phyloP scores from a whole-genome alignment of 2,888 invertebrate species.

The Malacosoma neustria region DNA sequence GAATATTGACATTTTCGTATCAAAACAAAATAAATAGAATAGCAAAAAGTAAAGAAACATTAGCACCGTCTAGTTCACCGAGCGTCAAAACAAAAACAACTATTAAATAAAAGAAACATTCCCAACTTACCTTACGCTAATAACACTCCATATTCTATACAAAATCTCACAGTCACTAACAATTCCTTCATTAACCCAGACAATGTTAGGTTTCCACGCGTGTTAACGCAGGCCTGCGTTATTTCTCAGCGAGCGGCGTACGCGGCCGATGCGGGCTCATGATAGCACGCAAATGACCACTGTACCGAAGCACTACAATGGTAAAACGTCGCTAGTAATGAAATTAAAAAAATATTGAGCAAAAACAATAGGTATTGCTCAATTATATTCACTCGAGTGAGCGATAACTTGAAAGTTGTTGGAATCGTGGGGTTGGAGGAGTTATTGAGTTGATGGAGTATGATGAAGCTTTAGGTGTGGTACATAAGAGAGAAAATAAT shows the following conservation, averaged over 20 bases:
- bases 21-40: too few species aligned
- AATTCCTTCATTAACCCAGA: constrained; percentile 24
- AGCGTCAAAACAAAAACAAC: constrained; percentile 29
- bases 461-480: too few species aligned
- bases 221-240: constrained; percentile 27
- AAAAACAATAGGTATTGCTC: constrained; percentile 2
- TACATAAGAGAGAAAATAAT: too few species aligned
- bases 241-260: constrained; percentile 20
- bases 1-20: too few species aligned
- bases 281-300: constrained; percentile 54
- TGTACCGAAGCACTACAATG: constrained; percentile 44
- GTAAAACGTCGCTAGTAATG: constrained; percentile 46
- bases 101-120: constrained; percentile 27
- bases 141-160: constrained; percentile 53
- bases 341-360: constrained; percentile 43
- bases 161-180: constrained; percentile 28
- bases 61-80: neutral
- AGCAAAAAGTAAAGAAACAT: neutral
- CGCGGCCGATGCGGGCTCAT: constrained; percentile 46
- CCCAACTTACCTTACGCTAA: constrained; percentile 51
- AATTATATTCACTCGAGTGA: too few species aligned
- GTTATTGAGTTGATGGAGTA: too few species aligned
- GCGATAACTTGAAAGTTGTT: too few species aligned
- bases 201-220: constrained; percentile 22
- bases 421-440: too few species aligned